phyloP scores from a whole-genome alignment of 1,140 invertebrate genomes.

The Cherax quadricarinatus region DNA sequence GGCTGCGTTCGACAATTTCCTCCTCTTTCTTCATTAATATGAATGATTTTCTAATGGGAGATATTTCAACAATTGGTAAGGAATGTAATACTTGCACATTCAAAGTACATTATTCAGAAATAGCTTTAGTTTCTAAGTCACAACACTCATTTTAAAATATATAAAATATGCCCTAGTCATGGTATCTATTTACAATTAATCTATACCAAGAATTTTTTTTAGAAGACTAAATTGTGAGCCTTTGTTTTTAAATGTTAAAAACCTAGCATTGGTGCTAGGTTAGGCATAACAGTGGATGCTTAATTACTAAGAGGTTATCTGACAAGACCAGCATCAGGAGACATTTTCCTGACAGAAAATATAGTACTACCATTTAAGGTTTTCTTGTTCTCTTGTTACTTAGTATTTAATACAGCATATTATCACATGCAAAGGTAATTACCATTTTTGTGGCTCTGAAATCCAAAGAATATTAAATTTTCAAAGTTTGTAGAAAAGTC shows the following conservation, averaged over 20 bases:
- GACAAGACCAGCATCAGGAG: too few relatives aligned
- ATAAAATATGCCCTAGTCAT: too few relatives aligned
- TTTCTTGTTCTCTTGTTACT: neutral
- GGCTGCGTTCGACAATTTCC: conserved; percentile 57
- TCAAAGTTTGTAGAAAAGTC: neutral
- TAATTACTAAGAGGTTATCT: too few relatives aligned
- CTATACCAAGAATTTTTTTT: too few relatives aligned
- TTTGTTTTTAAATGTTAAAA: too few relatives aligned
- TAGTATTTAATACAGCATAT: neutral
- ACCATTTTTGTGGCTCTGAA: neutral
- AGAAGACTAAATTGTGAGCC: too few relatives aligned
- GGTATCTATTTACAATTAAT: too few relatives aligned
- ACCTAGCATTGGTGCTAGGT: too few relatives aligned
- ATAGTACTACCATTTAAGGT: neutral
- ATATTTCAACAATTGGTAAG: neutral
- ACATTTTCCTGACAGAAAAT: neutral
- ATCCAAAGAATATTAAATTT: neutral
- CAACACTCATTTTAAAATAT: too few relatives aligned
- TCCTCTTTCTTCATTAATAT: neutral
- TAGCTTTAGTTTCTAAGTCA: too few relatives aligned
- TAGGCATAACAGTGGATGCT: too few relatives aligned
- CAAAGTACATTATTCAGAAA: neutral
- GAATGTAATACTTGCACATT: neutral
- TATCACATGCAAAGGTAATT: neutral
- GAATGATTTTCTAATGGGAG: neutral